Evolutionary conservation across 1,140 invertebrate genomes (phyloP), one percentile per base, ranked within the genome.

Genomic region (Drosophila sp.): DNA sequence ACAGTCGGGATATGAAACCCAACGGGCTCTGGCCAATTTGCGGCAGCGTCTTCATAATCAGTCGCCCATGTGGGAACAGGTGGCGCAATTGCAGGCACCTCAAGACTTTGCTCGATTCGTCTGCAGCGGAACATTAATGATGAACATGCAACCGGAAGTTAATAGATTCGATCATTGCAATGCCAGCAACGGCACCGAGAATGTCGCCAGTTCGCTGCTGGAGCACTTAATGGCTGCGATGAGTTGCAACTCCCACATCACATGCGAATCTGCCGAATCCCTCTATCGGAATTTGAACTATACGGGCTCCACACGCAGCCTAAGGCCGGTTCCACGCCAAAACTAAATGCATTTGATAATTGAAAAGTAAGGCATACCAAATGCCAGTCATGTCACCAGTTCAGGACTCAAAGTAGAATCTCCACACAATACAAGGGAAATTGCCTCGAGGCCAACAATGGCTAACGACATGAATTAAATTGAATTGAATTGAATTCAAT

Each of bases 341-440:
- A 45, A 50, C 32, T 54, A 57, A 63, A 56, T 25, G 34, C 63
- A 69, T 48, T 73, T 56, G 64, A 34, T 69, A 56, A 73, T 67
- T 73, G 56, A 72, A 73, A 67, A 38, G 21, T 43, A 53, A 56
- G 25, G 32, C 16, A 7, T n/a, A 11, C 36, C 13, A 59, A 18
- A 51, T 41, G 46, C 2, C 27, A 54, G 9, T 27, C 29, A 14
- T 48, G 11, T 14, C 9, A n/a, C 16, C 16, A 14, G 11, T 36
- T n/a, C 0, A 29, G 27, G 27, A 29, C 1, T 29, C 29, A 11
- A 54, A 25, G 40, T 40, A 4, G 14, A 41, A n/a, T 1, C 40
- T 14, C 1, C 11, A 25, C 18, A 16, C 7, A 61, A 13, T 40
- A 7, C 8, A 27, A 59, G 21, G 29, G 21, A 54, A 67, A 51